A percentile compares a stretch with the other conserved stretches of the same genome.
These are phyloP conservation scores for Drosophila lacteicornis DNA, from an alignment of 1,140 invertebrate species.

Conservation along the genomic window DNA sequence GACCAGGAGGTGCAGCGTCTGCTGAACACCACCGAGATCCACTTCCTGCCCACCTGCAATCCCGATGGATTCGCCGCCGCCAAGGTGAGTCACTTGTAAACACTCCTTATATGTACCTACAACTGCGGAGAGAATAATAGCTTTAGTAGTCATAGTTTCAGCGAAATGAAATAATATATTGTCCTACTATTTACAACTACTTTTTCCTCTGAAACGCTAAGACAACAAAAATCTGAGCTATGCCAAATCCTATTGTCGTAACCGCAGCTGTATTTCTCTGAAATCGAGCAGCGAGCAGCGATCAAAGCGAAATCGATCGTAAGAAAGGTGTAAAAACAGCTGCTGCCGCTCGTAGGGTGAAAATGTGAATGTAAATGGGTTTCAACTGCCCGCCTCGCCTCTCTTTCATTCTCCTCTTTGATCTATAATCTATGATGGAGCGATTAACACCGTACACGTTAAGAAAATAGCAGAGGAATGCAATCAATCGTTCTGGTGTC, in stretches of 20 bases:
- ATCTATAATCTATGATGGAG: background rate
- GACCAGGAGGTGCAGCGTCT: slow-evolving; percentile 89
- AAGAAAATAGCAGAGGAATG: background rate
- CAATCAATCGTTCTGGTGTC: background rate
- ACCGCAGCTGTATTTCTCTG: background rate
- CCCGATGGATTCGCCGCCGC: slow-evolving; percentile 95
- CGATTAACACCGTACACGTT: background rate
- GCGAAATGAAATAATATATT: no score
- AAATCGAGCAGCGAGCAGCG: background rate
- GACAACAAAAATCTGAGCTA: background rate
- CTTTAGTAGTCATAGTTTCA: background rate
- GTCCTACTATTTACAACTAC: no score
- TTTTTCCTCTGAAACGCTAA: no score
- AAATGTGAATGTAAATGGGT: slow-evolving; percentile 32
- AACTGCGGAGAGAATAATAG: no score
- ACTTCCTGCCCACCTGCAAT: slow-evolving; percentile 95
- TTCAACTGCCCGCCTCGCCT: background rate
- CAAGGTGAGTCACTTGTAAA: slow-evolving; percentile 86
- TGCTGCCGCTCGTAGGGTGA: slow-evolving; percentile 1
- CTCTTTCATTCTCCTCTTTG: background rate
- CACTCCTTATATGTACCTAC: background rate
- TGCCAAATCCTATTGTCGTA: background rate
- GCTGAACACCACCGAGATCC: slow-evolving; percentile 94
- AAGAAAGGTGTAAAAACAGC: slow-evolving; percentile 21
- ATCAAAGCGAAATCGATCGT: background rate